These are phyloP conservation scores for Aporophyla lueneburgensis DNA, from an alignment of 2,888 invertebrate genomes.

Conservation along the genomic window DNA sequence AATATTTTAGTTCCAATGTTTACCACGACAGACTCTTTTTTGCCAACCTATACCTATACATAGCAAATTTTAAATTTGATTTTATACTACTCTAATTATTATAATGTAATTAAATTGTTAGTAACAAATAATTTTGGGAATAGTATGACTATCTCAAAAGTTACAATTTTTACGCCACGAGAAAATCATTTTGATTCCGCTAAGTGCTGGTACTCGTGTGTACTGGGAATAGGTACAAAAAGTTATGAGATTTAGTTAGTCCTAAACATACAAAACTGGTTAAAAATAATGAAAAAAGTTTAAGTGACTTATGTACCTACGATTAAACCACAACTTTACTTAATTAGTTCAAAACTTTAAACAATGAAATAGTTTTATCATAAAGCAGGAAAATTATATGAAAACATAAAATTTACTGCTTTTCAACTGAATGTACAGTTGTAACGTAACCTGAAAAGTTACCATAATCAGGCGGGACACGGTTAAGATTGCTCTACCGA, in stretches of 20 bases:
- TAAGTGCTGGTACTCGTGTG: background rate
- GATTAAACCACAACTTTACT: no score
- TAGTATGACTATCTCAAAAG: background rate
- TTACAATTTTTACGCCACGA: background rate
- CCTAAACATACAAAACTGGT: background rate
- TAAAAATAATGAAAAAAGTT: background rate
- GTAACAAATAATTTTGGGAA: background rate
- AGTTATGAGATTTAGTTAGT: background rate
- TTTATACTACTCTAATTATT: background rate
- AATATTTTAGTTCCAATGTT: no score
- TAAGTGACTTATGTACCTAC: no score
- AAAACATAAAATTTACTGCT: slow-evolving; percentile 7
- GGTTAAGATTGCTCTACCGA: slow-evolving; percentile 75
- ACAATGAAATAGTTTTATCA: background rate
- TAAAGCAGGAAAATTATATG: background rate
- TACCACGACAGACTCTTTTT: no score
- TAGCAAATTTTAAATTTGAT: background rate
- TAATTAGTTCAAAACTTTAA: no score
- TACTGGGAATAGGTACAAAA: background rate
- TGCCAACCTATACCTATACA: no score
- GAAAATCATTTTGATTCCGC: background rate
- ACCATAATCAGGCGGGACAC: slow-evolving; percentile 73
- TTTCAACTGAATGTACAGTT: slow-evolving; percentile 26
- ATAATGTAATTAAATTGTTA: background rate
- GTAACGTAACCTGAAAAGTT: slow-evolving; percentile 70